Percentiles rank a stretch among this genome's conserved stretches.
phyloP scores from a whole-genome alignment of 2,113 vertebrate genomes.

The Fulica atra region DNA sequence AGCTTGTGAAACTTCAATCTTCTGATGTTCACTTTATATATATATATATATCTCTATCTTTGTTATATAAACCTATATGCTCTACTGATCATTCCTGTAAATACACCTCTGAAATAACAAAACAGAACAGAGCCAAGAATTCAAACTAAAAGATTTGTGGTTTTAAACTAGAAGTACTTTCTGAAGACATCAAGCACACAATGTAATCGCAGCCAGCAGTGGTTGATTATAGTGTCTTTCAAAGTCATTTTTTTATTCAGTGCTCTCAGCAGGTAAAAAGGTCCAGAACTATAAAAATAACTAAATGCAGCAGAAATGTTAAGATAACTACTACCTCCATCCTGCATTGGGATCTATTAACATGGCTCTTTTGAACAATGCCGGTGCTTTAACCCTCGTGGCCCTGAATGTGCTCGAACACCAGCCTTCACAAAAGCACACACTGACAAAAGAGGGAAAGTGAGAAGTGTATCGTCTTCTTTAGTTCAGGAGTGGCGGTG shows the following conservation, averaged over 20 bases:
- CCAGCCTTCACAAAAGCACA: neutral
- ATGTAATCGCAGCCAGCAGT: constrained; percentile 44
- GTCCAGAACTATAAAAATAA: constrained; percentile 39
- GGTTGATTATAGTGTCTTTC: constrained; percentile 67
- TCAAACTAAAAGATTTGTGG: neutral
- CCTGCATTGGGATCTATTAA: neutral
- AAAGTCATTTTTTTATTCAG: constrained; percentile 32
- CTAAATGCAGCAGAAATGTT: constrained; percentile 33
- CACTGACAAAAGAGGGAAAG: neutral
- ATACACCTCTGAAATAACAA: constrained; percentile 25
- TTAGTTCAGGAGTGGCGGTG: neutral
- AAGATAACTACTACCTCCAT: constrained; percentile 8
- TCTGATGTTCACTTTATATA: neutral
- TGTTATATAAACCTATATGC: neutral
- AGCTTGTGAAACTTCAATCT: constrained; percentile 31
- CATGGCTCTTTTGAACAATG: neutral
- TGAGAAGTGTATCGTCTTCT: neutral
- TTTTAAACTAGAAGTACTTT: constrained; percentile 38
- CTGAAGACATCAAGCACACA: constrained; percentile 46
- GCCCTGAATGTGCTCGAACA: neutral
- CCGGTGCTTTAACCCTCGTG: neutral
- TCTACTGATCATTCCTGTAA: neutral
- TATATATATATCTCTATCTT: neutral
- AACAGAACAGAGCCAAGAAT: constrained; percentile 13
- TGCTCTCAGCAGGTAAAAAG: constrained; percentile 48